Evolutionary conservation across 2,888 invertebrate species (phyloP), one percentile per base, ranked within the genome.

Genomic region (Amblyjoppa fuscipennis): DNA sequence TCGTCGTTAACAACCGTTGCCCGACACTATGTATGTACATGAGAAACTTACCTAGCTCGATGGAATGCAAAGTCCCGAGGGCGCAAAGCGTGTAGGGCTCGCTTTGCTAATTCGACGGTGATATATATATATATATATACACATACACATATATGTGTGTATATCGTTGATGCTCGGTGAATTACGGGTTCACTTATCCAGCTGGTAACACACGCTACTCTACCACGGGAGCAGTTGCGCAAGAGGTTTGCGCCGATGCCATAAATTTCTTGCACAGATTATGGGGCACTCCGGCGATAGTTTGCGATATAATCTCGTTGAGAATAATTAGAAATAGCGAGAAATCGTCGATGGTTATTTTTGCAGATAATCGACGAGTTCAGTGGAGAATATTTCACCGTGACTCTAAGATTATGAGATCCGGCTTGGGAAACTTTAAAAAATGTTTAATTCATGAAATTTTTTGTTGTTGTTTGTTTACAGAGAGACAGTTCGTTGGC

Each of bases 31-130:
- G 59, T 28, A 59, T 59, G 25, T 28, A 25, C 25, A 11, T 11
- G 4, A 59, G 28, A 59, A 25, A 28, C 4, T 59, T 59, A 28
- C 34, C 7, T 64, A 64, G 38, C 38, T 56, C 87, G 87, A 76
- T 87, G 87, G 89, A 90, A 90, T 89, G 88, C 84, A 81, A 78
- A 89, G 87, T 87, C 79, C 59, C 80, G 78, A 76, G 71, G 80
- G 74, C 59, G 28, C 11, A 28, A 59, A 9, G 59, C 59, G 59
- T 59, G 28, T 59, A 31, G 49, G 61, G 59, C 28, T 34, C 45
- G 34, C 13, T 56, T 28, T n/a, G 49, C 6, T 31, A 28, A 38
- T 45, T 45, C 74, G 49, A 45, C 61, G 41, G 61, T 53, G 53
- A 3, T 11, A 49, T 49, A n/a, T 20, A 20, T 53, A 53, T 53